Evolutionary conservation across 2,797 vertebrate species (phyloP), one percentile per base, ranked within the genome.

Genomic region (Lemur catta): DNA sequence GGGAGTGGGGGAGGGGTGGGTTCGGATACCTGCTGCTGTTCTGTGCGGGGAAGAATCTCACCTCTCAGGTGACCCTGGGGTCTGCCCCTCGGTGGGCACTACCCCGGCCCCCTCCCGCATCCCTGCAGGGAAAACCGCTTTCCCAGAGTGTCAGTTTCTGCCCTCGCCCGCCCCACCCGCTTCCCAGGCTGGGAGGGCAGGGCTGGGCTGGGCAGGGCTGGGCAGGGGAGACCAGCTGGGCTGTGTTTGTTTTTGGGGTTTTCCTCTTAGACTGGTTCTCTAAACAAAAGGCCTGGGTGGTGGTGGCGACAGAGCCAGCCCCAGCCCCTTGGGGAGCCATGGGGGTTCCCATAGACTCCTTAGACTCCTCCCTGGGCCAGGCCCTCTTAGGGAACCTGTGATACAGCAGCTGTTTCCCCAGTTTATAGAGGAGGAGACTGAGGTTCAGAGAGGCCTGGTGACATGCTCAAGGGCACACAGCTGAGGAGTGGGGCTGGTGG

Each of bases 211-310:
- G 74, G 76, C 71, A 69, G 90, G 82, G 90, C 90, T 6, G 41
- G 93, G 95, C 69, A 67, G 75, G 26, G 71, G 87, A 85, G 52
- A 69, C 72, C 84, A 84, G 82, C 52, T 86, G 93, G 57, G 48
- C 57, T 91, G 67, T 92, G 81, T 89, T 95, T 93, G 71, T 80
- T 81, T 94, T 48, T 8, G 91, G 95, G 96, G 75, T 65, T 96
- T 96, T 97, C 87, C 93, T 97, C 74, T 86, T 48, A 35, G 2
- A 48, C 92, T 94, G 63, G 15, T 89, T 94, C 95, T 89, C 84
- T 90, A 80, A 84, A 95, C 43, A 43, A 75, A 92, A 79, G 33
- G 26, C 38, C 61, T 81, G 18, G 52, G 71, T 74, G 67, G 78
- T 63, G 63, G 48, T 76, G 72, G 92, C 57, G 15, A 33, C 94